These are phyloP conservation scores for Zhuqinia jingwanae DNA, from an alignment of 2,888 invertebrate species.

Conservation along the genomic window DNA sequence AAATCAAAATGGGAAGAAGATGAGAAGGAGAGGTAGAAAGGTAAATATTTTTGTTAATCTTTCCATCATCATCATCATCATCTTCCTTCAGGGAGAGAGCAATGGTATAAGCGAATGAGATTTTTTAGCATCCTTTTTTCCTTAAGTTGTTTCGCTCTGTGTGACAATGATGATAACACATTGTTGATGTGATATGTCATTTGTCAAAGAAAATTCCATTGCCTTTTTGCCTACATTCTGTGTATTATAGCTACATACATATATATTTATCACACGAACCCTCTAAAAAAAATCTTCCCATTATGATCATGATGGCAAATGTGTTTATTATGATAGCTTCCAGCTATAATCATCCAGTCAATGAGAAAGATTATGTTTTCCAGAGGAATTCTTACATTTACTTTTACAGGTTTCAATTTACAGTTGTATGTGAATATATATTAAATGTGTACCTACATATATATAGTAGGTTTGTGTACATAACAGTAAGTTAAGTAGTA, in stretches of 20 bases:
- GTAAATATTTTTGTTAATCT: constrained; percentile 13
- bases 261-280: neutral
- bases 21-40: too few species aligned
- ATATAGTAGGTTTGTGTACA: too few species aligned
- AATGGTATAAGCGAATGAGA: too few species aligned
- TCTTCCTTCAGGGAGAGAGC: constrained; percentile 8
- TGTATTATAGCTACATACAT: neutral
- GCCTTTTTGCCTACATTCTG: neutral
- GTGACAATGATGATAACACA: constrained; percentile 37
- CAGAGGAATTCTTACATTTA: neutral
- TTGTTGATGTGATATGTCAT: constrained; percentile 52
- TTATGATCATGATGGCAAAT: neutral
- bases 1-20: too few species aligned
- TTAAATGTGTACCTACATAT: too few species aligned
- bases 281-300: constrained; percentile 17
- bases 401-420: constrained; percentile 12
- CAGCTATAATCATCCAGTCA: constrained; percentile 23
- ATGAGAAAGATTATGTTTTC: neutral
- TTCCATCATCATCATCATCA: neutral
- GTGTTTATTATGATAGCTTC: constrained; percentile 31
- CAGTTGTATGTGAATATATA: constrained; percentile 35
- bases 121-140: neutral
- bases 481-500: neutral
- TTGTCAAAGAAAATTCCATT: constrained; percentile 43
- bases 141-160: neutral